Conservation (phyloP, 2,113 vertebrate species). For the Ophiodon elongatus region DNA sequence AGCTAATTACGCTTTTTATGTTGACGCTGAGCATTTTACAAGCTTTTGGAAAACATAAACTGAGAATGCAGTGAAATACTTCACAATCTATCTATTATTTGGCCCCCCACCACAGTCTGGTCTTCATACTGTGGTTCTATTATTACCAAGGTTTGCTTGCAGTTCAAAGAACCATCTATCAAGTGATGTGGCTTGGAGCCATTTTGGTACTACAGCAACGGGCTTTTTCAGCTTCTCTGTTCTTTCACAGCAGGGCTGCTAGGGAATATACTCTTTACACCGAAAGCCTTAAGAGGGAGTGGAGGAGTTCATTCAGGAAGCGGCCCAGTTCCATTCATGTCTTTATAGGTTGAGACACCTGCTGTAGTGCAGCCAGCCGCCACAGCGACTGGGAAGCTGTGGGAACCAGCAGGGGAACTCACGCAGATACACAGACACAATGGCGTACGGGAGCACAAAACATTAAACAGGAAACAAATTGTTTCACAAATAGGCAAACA, state of each 20-base stretch:
- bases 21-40: not conserved
- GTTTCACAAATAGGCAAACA: constrained; percentile 59
- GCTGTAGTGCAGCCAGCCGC: constrained; percentile 53
- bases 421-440: constrained; percentile 55
- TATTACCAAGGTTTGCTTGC: constrained; percentile 29
- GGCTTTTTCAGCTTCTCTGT: constrained; percentile 41
- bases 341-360: constrained; percentile 68
- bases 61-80: not conserved
- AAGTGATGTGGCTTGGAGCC: constrained; percentile 53
- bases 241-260: constrained; percentile 39
- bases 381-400: constrained; percentile 51
- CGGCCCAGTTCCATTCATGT: constrained; percentile 50
- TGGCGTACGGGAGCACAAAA: constrained; percentile 38
- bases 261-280: constrained; percentile 57
- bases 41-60: not conserved
- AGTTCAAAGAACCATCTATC: constrained; percentile 47
- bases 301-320: constrained; percentile 67
- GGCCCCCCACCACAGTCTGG: not conserved
- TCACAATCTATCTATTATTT: not conserved
- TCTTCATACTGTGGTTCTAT: not conserved
- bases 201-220: constrained; percentile 30
- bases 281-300: constrained; percentile 55
- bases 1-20: not conserved
- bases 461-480: constrained; percentile 52
- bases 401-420: constrained; percentile 65